Base-by-base conservation (phyloP, 2,797 vertebrate genomes). In the Acipenser oxyrinchus region DNA sequence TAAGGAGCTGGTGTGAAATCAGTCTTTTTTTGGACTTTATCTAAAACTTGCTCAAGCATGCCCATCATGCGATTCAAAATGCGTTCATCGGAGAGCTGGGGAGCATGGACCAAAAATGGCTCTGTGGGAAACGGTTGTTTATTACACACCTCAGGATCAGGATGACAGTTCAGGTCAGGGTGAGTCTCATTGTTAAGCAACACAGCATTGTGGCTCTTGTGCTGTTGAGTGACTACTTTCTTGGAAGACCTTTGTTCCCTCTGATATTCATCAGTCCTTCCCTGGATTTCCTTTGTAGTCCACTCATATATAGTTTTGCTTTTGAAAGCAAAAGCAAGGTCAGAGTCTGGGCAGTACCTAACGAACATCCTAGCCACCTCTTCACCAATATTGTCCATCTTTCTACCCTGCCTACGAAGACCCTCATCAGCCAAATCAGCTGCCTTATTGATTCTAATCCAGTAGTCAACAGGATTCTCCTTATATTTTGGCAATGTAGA, bases 251-350 rank as follows among this genome's bases (percentile, higher is more conserved):
- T 51, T 8, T 7, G 15, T 12, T 65, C 49, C 50, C 63, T 13
- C 9, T 53, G 49, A 65, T 6, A 51, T 53, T 65, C 63, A 65
- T 65, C 63, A 7, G 5, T 65, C 51, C 51, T 65, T 51, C 51
- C 63, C 13, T 65, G 51, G n/a, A 65, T 65, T 15, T 51, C 49
- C 15, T 65, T 51, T 51, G 49, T 18, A 51, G 7, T 53, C 63
- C 49, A 65, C 49, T 53, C 6, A 65, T 53, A n/a, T 7, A 65
- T 65, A 13, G 63, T 11, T 37, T 53, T 53, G 52, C 52, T 53
- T 8, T 53, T 8, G 12, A 53, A 53, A 8, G 12, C 52, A 12
- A 8, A 53, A 8, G 8, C 12, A 8, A 53, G 12, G 52, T 53
- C 12, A 12, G 52, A 12, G 52, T 8, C 52, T 53, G 12, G 52